These are phyloP conservation scores for Hofmannophila pseudospretella DNA, from an alignment of 2,888 invertebrate genomes.

Conservation along the genomic window DNA sequence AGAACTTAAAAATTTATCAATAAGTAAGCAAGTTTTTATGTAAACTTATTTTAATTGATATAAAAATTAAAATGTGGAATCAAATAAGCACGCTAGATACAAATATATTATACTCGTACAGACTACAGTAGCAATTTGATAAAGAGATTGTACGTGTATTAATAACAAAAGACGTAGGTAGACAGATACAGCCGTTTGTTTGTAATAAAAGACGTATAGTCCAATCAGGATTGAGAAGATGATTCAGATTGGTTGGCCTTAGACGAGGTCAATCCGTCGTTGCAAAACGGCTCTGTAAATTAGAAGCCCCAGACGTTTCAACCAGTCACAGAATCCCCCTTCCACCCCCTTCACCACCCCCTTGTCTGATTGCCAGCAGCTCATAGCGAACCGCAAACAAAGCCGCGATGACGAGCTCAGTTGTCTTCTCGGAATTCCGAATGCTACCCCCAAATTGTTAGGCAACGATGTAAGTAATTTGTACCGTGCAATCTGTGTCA, in stretches of 20 bases:
- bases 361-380: constrained; percentile 49
- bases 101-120: too few relatives aligned
- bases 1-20: too few relatives aligned
- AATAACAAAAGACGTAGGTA: too few relatives aligned
- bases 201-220: too few relatives aligned
- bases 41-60: too few relatives aligned
- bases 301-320: constrained; percentile 58
- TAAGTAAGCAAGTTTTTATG: too few relatives aligned
- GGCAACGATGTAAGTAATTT: constrained; percentile 53
- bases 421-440: constrained; percentile 52
- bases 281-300: constrained; percentile 48
- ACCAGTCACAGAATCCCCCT: constrained; percentile 35
- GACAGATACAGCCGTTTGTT: too few relatives aligned
- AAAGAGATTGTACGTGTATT: too few relatives aligned
- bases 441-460: constrained; percentile 44
- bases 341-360: constrained; percentile 25
- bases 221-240: too few relatives aligned
- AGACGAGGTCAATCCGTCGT: constrained; percentile 49
- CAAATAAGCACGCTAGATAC: too few relatives aligned
- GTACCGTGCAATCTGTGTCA: constrained; percentile 27
- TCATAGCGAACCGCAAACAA: constrained; percentile 53
- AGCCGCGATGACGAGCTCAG: constrained; percentile 51
- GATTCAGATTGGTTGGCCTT: constrained; percentile 26
- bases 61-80: too few relatives aligned
- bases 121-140: too few relatives aligned